phyloP scores from a whole-genome alignment of 2,113 vertebrate species.

The Mixornis gularis region DNA sequence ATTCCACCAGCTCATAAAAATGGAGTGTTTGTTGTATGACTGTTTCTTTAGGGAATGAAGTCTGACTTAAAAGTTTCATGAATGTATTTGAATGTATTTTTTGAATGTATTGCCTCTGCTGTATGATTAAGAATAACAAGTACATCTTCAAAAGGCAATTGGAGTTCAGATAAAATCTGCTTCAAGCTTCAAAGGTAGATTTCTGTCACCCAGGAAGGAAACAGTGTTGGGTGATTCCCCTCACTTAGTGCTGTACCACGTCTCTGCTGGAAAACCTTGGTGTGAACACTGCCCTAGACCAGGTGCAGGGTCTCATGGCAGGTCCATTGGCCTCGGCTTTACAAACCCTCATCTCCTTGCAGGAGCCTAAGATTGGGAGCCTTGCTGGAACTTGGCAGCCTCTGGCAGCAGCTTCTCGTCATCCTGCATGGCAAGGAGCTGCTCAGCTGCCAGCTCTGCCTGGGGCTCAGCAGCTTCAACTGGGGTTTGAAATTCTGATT shows the following conservation, averaged over 20 bases:
- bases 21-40: neutral
- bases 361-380: accelerated
- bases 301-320: neutral
- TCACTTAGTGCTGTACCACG: accelerated
- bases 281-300: accelerated
- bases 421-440: neutral
- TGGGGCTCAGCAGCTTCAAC: neutral
- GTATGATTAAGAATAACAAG: neutral
- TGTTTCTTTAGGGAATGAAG: neutral
- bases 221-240: neutral
- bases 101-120: neutral
- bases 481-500: neutral
- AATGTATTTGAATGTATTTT: too few species aligned
- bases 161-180: neutral
- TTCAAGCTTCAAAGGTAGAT: neutral
- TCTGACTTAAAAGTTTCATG: neutral
- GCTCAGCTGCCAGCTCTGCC: neutral
- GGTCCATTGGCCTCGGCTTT: neutral
- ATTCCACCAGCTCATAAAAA: neutral
- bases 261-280: neutral
- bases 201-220: neutral
- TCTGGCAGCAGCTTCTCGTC: neutral
- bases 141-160: neutral
- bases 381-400: neutral
- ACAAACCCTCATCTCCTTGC: neutral